Base-by-base conservation (phyloP, 2,888 invertebrate species). In the Poecilus cupreus region DNA sequence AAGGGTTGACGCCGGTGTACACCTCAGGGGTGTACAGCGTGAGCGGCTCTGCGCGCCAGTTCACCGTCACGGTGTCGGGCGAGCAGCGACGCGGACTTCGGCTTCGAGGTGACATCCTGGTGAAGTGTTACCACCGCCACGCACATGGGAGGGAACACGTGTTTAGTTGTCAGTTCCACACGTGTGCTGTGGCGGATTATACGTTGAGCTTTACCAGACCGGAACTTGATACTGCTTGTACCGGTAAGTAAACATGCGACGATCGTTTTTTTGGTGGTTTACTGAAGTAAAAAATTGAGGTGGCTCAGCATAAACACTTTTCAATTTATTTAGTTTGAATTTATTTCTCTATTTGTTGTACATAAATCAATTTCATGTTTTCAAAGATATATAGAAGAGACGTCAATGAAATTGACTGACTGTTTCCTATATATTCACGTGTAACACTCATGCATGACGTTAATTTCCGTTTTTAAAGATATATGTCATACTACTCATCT, bases 81-180 rank as follows among this genome's bases (percentile, higher is more conserved):
- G 93, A 94, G 88, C 92, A 87, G 88, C 91, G 87, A 89, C 87
- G 91, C 76, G 94, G 94, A 57, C 92, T 96, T 60, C 93, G 94
- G 76, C 91, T 98, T 13, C 92, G 97, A 75, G 97, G 98, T 11
- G 98, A 98, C 90, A 95, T 98, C 84, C 91, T 97, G 82, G 93
- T 98, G 86, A 97, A 97, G 89, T 97, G 97, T 88, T 97, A 97
- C 91, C 94, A 96, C 86, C 92, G 96, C 3, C 89, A 87, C 22
- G 87, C 88, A 49, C 84, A 85, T 32, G 91, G 91, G 83, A 90
- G 92, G 51, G 94, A 94, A 85, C 92, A 95, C n/a, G 93, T 96
- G 85, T 96, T 96, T 90, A 94, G 95, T 72, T 94, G 95, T 88
- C 96, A 98, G 93, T 97, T 98, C 91, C 97, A 98, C 91, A 97